Evolutionary conservation across 2,888 invertebrate genomes (phyloP).

Genomic region (Sepiola atlantica): DNA sequence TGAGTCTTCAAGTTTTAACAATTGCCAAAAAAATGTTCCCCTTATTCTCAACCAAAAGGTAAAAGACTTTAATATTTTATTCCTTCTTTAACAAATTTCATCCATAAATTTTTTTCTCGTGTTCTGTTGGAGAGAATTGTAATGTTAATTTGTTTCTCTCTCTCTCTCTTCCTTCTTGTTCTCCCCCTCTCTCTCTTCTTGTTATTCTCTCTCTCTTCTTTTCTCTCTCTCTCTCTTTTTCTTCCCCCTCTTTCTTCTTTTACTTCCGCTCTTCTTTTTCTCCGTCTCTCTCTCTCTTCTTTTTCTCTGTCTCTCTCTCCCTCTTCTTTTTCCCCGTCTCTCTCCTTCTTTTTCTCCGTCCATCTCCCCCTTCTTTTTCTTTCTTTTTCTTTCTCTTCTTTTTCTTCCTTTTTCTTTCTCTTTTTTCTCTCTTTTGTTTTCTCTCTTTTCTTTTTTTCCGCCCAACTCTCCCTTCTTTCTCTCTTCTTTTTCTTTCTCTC

Average conservation of each 20-base stretch:
- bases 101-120: background rate
- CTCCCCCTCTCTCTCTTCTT: background rate
- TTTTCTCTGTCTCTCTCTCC: background rate
- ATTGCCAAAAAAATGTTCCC: background rate
- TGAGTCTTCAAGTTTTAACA: background rate
- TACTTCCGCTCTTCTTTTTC: background rate
- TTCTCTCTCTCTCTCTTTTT: background rate
- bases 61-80: background rate
- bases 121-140: too few relatives aligned
- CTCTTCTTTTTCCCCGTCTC: background rate
- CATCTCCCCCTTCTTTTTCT: background rate
- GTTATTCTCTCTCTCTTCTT: background rate
- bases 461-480: background rate
- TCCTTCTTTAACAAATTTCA: background rate
- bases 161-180: background rate
- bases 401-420: background rate
- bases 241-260: background rate
- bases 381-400: background rate
- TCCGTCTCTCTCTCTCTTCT: background rate
- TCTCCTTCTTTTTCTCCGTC: background rate
- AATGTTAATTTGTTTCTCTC: too few relatives aligned
- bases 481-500: background rate
- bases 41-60: background rate
- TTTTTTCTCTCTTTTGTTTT: background rate
- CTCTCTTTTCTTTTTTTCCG: background rate